Base-by-base conservation (phyloP, 2,113 vertebrate genomes). In the Dicentrarchus labrax region DNA sequence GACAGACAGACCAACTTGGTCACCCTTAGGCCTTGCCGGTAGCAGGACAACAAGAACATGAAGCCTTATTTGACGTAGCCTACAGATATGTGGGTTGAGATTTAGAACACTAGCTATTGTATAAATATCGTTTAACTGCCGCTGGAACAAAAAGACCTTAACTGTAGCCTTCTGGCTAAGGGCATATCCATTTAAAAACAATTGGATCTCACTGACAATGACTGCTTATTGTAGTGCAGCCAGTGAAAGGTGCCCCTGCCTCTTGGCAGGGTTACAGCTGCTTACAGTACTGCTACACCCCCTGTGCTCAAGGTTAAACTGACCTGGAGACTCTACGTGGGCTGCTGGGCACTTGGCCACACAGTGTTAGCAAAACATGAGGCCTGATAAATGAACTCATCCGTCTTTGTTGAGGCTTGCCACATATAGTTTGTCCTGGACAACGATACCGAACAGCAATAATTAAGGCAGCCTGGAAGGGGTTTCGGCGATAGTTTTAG, bases 241-340 rank as follows among this genome's bases (percentile, higher is more conserved):
- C 54, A 61, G 76, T 36, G 39, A 73, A 86, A 87, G 84, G 79
- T 84, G 85, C 74, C 56, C 86, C 57, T 68, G 83, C 88, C 87
- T 86, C 78, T 82, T 89, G 89, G 89, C 89, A 72, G 81, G 86
- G 89, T 88, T 93, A 89, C 82, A 89, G 84, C 91, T 65, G 80
- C 86, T 79, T 76, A 83, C 78, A 76, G 74, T 72, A 85, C 80
- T 65, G 61, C 64, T 88, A 45, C 62, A 85, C 79, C 88, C 89
- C 83, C 78, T 5, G 78, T 43, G 82, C 89, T 95, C 91, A 95
- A 95, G 95, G 95, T 96, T 95, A 96, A 95, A 95, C 68, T 83
- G 92, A 91, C 93, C 92, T 87, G 84, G 74, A 90, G 88, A 88
- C 89, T 89, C 76, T 83, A 75, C 60, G 86, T 87, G 91, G 89